Percentiles rank a stretch among this genome's conserved stretches.
phyloP scores from a whole-genome alignment of 2,797 vertebrate species.

The Centroberyx gerrardi region DNA sequence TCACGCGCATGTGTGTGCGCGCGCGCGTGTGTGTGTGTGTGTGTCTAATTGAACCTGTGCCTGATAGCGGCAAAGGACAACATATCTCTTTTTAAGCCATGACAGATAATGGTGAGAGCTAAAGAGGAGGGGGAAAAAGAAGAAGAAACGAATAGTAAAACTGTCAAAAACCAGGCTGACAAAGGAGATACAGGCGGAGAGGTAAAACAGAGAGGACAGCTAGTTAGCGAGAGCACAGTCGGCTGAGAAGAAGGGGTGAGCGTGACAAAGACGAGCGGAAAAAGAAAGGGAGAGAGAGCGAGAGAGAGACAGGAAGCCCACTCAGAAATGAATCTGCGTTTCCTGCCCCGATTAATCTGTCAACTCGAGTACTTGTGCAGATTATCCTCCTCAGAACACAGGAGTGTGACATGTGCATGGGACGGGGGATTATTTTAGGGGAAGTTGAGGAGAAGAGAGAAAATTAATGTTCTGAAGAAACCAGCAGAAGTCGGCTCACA shows the following conservation, averaged over 20 bases:
- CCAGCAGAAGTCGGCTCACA: background rate
- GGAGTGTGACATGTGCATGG: conserved; percentile 52
- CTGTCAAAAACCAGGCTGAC: conserved; percentile 45
- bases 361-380: conserved; percentile 54
- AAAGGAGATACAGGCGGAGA: conserved; percentile 47
- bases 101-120: conserved; percentile 38
- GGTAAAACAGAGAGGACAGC: conserved; percentile 37
- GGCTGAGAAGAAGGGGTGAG: conserved; percentile 20
- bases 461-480: conserved; percentile 20
- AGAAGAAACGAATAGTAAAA: conserved; percentile 55
- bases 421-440: conserved; percentile 62
- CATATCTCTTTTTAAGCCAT: conserved; percentile 45
- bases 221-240: conserved; percentile 29
- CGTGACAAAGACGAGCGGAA: conserved; percentile 50
- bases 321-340: conserved; percentile 68
- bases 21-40: background rate
- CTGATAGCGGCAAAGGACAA: conserved; percentile 18
- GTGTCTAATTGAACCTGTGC: conserved; percentile 47
- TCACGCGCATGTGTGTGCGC: too few relatives aligned
- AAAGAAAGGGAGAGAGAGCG: conserved; percentile 12
- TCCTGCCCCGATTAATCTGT: conserved; percentile 72
- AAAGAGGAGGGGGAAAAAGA: conserved; percentile 35
- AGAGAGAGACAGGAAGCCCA: conserved; percentile 61
- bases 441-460: conserved; percentile 9
- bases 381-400: conserved; percentile 69